Evolutionary conservation across 1,140 invertebrate species (phyloP), one percentile per base, ranked within the genome.

Genomic region (Brachionus rotundiformis): DNA sequence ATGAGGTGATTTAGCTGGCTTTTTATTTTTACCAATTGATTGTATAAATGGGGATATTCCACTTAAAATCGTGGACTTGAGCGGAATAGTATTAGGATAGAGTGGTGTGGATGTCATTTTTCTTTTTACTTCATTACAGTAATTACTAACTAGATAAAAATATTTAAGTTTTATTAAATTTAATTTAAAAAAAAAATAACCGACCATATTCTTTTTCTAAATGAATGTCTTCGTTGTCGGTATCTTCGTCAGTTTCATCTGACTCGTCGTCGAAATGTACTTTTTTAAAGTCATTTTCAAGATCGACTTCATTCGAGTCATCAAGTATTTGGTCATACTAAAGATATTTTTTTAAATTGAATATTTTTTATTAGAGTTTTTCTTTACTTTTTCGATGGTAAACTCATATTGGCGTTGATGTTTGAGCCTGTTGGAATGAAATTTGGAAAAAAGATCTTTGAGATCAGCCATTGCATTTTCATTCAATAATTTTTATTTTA

Each of bases 21-120:
- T 25, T 63, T 63, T 29, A 13, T 63, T 29, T 29, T 71, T 71
- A 31, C 39, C 31, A 16, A 19, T 71, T 3, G 68, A 25, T 44
- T 25, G 7, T 2, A 44, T 23, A 27, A 73, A 44, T 25, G 68
- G 68, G 11, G 68, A 47, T 3, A 73, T 73, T 10, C 68, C 68
- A 44, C 2, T 44, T 73, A 73, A 44, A 47, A 73, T 31, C 25
- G 68, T 73, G 5, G 68, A 27, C 25, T 31, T 73, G 1, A 23
- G 19, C 8, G 68, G 68, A 3, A 44, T 29, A 16, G 13, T 25
- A 44, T 73, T 19, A 13, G 4, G 19, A 44, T 41, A 44, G 19
- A 73, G 19, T 19, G 68, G 68, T 1, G 68, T 73, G 11, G 68
- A 73, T 44, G 68, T 73, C 23, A 73, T 44, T 44, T 41, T 10